Conservation (phyloP, 2,113 vertebrate genomes). For the Tamias sibiricus region DNA sequence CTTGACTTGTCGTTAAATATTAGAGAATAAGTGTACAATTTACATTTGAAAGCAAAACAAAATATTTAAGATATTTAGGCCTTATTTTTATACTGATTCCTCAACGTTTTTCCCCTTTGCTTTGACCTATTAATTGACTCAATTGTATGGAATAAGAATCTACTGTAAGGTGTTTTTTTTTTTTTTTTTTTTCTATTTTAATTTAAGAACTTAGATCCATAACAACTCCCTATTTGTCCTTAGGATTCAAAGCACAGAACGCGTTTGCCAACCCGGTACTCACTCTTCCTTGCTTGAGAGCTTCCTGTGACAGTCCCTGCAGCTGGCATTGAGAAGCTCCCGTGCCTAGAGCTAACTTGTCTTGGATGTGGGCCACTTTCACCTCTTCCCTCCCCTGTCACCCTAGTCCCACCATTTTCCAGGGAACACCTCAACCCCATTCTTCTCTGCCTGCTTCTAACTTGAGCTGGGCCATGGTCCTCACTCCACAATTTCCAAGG, state of each 20-base stretch:
- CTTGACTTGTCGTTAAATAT: background rate
- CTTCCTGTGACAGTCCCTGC: background rate
- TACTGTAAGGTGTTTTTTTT: too few relatives aligned
- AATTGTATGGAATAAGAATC: background rate
- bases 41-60: conserved; percentile 8
- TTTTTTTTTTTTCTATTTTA: too few relatives aligned
- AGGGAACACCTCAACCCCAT: background rate
- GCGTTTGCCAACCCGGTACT: background rate
- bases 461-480: too few relatives aligned
- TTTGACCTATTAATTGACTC: background rate
- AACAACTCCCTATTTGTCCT: background rate
- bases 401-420: background rate
- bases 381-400: background rate
- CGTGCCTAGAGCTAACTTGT: too few relatives aligned
- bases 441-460: background rate
- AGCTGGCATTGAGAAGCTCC: background rate
- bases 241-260: background rate
- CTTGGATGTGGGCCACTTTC: background rate
- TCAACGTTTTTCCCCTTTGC: background rate
- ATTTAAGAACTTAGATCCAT: background rate
- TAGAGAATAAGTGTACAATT: background rate
- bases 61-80: background rate
- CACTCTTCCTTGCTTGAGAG: background rate
- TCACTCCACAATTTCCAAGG: background rate
- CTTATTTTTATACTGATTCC: conserved; percentile 8